phyloP scores from a whole-genome alignment of 2,888 invertebrate species.

The Lapara coniferarum region DNA sequence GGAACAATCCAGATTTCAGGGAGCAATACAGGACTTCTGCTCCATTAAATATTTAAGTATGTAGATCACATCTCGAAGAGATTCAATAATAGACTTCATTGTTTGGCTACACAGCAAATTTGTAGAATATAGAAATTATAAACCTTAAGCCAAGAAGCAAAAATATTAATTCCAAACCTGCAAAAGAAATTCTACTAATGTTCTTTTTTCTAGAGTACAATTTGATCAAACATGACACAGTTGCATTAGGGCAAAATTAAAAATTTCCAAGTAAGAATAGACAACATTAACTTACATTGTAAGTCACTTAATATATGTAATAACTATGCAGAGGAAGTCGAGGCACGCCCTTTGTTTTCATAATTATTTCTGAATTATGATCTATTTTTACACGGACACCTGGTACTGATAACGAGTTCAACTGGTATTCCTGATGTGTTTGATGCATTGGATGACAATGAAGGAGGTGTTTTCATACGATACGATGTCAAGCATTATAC shows the following conservation, averaged over 20 bases:
- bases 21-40: neutral
- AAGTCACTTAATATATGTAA: conserved; percentile 28
- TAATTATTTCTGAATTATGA: conserved; percentile 60
- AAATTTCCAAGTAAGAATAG: neutral
- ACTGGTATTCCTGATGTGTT: conserved; percentile 49
- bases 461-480: conserved; percentile 31
- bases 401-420: conserved; percentile 64
- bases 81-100: no score
- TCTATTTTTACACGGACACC: conserved; percentile 65
- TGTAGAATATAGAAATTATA: no score
- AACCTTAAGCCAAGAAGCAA: no score
- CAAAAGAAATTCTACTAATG: no score
- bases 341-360: conserved; percentile 51
- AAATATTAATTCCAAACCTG: no score
- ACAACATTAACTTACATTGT: conserved; percentile 4
- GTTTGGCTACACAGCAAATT: no score
- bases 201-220: no score
- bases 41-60: neutral
- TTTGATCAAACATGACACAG: neutral
- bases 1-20: neutral
- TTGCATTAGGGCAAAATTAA: neutral
- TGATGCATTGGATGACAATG: conserved; percentile 43
- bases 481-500: neutral
- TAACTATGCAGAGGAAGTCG: conserved; percentile 55
- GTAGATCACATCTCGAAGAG: no score